Evolutionary conservation across 1,140 invertebrate genomes (phyloP).

Genomic region (Melipona quadrifasciata): DNA sequence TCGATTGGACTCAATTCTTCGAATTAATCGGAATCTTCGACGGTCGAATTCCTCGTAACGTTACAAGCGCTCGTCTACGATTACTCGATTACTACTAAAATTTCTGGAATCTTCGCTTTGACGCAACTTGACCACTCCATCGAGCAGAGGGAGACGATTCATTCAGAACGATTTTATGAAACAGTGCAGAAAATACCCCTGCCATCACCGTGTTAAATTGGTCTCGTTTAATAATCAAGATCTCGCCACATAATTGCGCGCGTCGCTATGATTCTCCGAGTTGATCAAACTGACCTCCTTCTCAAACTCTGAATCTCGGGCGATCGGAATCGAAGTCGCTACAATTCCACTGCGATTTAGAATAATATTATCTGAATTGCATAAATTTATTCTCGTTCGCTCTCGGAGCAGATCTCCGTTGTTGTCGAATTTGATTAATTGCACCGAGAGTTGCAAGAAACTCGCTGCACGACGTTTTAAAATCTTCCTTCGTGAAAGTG

Average conservation of each 20-base stretch:
- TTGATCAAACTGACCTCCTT: background rate
- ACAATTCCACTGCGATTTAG: background rate
- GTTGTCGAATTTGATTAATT: too few relatives aligned
- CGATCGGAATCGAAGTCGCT: background rate
- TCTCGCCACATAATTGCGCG: background rate
- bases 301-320: background rate
- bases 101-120: background rate
- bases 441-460: too few relatives aligned
- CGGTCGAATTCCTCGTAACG: background rate
- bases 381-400: too few relatives aligned
- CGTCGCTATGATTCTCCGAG: background rate
- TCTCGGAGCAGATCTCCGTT: too few relatives aligned
- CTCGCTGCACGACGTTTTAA: too few relatives aligned
- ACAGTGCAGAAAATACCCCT: background rate
- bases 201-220: background rate
- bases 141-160: too few relatives aligned
- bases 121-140: background rate
- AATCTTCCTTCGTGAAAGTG: too few relatives aligned
- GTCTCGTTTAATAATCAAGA: conserved; percentile 27
- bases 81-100: background rate
- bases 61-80: background rate
- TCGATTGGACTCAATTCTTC: background rate
- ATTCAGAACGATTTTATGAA: background rate
- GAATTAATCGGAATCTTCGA: background rate
- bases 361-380: background rate